Conservation (phyloP, 1,140 invertebrate species). For the Hylaeus volcanicus region DNA sequence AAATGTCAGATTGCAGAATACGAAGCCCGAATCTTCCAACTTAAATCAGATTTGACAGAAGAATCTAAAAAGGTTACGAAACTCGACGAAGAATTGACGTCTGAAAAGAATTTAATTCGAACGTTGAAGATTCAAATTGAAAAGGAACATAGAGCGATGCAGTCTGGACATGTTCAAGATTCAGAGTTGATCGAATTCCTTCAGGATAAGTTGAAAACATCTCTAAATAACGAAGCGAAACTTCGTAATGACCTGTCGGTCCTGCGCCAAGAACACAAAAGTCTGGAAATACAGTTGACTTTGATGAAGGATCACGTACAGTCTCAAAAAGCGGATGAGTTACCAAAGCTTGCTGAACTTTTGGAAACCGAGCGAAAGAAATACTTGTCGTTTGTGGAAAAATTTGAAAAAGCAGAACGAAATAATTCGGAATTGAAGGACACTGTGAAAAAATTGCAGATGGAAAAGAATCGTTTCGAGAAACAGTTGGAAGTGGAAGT, state of each 20-base stretch:
- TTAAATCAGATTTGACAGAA: slow-evolving; percentile 71
- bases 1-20: slow-evolving; percentile 74
- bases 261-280: slow-evolving; percentile 66
- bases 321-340: slow-evolving; percentile 44
- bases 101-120: slow-evolving; percentile 68
- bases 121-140: slow-evolving; percentile 69
- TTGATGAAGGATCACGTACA: slow-evolving; percentile 61
- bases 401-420: slow-evolving; percentile 77
- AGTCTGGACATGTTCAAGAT: slow-evolving; percentile 69
- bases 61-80: slow-evolving; percentile 65
- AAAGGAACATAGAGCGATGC: slow-evolving; percentile 65
- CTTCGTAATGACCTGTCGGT: slow-evolving; percentile 63
- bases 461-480: slow-evolving; percentile 79
- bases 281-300: slow-evolving; percentile 66
- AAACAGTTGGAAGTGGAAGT: slow-evolving; percentile 83
- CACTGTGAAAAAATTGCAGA: slow-evolving; percentile 77
- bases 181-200: slow-evolving; percentile 73
- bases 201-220: slow-evolving; percentile 65
- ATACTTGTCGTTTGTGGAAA: slow-evolving; percentile 70
- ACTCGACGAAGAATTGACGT: slow-evolving; percentile 71
- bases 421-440: slow-evolving; percentile 79
- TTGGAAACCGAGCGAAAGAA: slow-evolving; percentile 65
- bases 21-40: slow-evolving; percentile 74
- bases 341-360: slow-evolving; percentile 32
- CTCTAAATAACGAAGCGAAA: slow-evolving; percentile 66